phyloP scores from a whole-genome alignment of 1,140 invertebrate species.

The Zaprionus davidi region DNA sequence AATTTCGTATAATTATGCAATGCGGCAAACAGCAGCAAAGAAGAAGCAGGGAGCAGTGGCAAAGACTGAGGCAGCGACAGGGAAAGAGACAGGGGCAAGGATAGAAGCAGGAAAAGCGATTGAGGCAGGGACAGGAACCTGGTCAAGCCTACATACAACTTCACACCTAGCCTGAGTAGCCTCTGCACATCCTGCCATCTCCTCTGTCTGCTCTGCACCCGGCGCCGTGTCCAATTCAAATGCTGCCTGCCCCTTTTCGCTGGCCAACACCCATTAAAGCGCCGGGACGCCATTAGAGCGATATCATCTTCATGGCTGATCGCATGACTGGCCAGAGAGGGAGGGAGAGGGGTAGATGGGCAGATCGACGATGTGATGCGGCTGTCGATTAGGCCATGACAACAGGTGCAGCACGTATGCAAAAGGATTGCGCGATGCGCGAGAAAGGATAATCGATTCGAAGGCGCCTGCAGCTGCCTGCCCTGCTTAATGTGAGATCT shows the following conservation, averaged over 20 bases:
- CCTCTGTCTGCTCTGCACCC: constrained; percentile 2
- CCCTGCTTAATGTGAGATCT: constrained; percentile 61
- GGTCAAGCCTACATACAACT: constrained; percentile 26
- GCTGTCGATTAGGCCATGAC: constrained; percentile 65
- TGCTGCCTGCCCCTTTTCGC: constrained; percentile 14
- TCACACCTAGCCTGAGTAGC: constrained; percentile 61
- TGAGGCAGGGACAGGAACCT: neutral
- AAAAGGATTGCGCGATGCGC: constrained; percentile 63
- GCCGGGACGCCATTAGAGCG: constrained; percentile 68
- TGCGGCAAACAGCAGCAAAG: constrained; percentile 27
- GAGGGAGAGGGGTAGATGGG: neutral
- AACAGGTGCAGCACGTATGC: constrained; percentile 76
- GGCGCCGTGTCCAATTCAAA: constrained; percentile 56
- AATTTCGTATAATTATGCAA: constrained; percentile 82
- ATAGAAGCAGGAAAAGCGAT: neutral
- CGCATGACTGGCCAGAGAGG: constrained; percentile 51
- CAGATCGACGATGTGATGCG: constrained; percentile 39
- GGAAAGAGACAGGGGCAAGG: neutral
- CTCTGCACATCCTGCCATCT: constrained; percentile 31
- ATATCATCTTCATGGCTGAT: constrained; percentile 44
- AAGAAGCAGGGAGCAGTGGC: neutral
- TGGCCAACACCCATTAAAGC: constrained; percentile 53
- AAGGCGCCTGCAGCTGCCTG: constrained; percentile 76
- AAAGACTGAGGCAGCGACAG: constrained; percentile 1
- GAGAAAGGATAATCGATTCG: constrained; percentile 70